A percentile compares a stretch with the other conserved stretches of the same genome.
Evolutionary conservation across 1,140 invertebrate genomes (phyloP).

Genomic region (Drusus annulatus): DNA sequence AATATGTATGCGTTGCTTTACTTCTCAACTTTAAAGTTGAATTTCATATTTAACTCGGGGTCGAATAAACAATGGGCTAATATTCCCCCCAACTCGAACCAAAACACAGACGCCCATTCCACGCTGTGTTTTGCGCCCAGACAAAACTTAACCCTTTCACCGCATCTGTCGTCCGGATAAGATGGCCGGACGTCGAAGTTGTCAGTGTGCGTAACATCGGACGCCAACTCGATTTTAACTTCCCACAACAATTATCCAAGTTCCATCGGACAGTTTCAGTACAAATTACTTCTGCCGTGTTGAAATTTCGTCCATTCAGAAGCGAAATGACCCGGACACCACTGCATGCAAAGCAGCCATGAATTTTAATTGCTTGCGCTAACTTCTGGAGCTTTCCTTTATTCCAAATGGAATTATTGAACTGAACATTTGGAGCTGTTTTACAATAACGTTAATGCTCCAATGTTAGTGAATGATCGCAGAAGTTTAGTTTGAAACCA

Average conservation of each 20-base stretch:
- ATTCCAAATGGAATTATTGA: too few species aligned
- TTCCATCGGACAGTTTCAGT: constrained; percentile 6
- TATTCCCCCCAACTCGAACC: not conserved
- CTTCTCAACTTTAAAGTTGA: too few species aligned
- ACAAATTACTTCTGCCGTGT: not conserved
- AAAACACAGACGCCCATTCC: not conserved
- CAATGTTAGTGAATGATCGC: too few species aligned
- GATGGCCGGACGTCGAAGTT: constrained; percentile 17
- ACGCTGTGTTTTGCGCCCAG: not conserved
- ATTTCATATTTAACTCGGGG: too few species aligned
- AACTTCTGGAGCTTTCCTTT: too few species aligned
- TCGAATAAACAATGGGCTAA: not conserved
- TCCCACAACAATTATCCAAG: constrained; percentile 21
- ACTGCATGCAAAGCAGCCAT: constrained; percentile 3
- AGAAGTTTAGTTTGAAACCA: too few species aligned
- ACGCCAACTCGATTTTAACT: not conserved
- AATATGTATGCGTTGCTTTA: too few species aligned
- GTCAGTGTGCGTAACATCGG: not conserved
- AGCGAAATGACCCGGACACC: not conserved
- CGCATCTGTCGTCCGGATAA: constrained; percentile 30
- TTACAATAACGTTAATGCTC: too few species aligned
- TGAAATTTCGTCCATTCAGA: not conserved
- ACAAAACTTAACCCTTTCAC: constrained; percentile 25
- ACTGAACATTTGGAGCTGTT: too few species aligned
- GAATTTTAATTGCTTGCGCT: constrained; percentile 10